A percentile compares a stretch with the other conserved stretches of the same genome.
Conservation (phyloP, 2,113 vertebrate species). For the Orthonyx spaldingii region DNA sequence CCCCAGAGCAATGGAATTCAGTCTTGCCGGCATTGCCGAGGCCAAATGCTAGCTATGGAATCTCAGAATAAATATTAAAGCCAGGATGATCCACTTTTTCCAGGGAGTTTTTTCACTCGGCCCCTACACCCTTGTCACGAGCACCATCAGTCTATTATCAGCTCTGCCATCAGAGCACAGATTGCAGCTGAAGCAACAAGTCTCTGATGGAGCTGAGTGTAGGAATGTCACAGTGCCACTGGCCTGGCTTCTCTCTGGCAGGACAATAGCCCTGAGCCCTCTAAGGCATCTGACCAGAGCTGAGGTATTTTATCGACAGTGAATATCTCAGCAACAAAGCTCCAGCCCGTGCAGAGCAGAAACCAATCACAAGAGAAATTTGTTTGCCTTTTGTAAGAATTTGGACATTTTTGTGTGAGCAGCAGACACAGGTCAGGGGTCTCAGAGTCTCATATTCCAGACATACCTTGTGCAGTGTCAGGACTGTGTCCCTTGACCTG, state of each 20-base stretch:
- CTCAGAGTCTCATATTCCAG: neutral
- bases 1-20: neutral
- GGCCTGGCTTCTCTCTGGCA: neutral
- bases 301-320: neutral
- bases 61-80: neutral
- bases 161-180: neutral
- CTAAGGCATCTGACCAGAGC: neutral
- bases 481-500: neutral
- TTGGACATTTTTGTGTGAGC: neutral
- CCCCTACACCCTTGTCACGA: neutral
- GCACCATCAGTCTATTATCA: neutral
- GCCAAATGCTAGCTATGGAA: neutral
- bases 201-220: neutral
- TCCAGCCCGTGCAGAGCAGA: neutral
- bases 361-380: neutral
- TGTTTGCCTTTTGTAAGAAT: neutral
- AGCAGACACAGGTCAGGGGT: neutral
- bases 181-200: neutral
- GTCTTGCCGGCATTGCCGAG: neutral
- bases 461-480: neutral
- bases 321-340: neutral
- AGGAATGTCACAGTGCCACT: neutral
- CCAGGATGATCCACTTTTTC: conserved; percentile 23
- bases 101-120: neutral
- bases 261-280: neutral